Evolutionary conservation across 2,888 invertebrate genomes (phyloP).

Genomic region (Drosophila infuscata): DNA sequence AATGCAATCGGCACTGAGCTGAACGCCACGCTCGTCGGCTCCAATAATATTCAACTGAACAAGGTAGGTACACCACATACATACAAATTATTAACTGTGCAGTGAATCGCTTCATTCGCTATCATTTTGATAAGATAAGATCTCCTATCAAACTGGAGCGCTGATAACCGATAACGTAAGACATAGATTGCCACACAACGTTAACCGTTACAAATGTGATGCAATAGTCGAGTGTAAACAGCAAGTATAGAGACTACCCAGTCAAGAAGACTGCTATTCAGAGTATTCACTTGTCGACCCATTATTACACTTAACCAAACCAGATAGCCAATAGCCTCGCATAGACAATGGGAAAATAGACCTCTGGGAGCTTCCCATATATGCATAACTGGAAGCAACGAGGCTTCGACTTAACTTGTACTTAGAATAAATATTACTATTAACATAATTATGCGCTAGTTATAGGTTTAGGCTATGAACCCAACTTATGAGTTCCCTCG

Average conservation of each 20-base stretch:
- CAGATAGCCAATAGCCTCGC: not conserved
- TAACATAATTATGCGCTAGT: constrained; percentile 1
- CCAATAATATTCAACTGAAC: constrained; percentile 85
- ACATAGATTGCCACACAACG: no score
- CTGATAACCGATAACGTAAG: constrained; percentile 26
- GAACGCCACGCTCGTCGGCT: constrained; percentile 85
- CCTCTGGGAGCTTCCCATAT: constrained; percentile 4
- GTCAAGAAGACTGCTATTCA: not conserved
- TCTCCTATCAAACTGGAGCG: constrained; percentile 49
- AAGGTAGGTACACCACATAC: constrained; percentile 73
- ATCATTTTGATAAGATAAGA: constrained; percentile 44
- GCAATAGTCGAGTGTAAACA: not conserved
- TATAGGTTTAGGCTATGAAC: not conserved
- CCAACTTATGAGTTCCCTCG: not conserved
- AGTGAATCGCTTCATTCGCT: constrained; percentile 3
- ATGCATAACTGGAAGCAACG: not conserved
- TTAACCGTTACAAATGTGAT: constrained; percentile 2
- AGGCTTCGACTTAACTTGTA: not conserved
- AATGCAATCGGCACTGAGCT: constrained; percentile 84
- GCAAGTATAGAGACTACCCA: not conserved
- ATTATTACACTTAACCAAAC: not conserved
- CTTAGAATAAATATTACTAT: constrained; percentile 1
- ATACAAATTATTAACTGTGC: not conserved
- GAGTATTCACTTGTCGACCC: not conserved
- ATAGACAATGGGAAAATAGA: constrained; percentile 6